Base-by-base conservation (phyloP, 2,113 vertebrate genomes). In the Psittacus erithacus region DNA sequence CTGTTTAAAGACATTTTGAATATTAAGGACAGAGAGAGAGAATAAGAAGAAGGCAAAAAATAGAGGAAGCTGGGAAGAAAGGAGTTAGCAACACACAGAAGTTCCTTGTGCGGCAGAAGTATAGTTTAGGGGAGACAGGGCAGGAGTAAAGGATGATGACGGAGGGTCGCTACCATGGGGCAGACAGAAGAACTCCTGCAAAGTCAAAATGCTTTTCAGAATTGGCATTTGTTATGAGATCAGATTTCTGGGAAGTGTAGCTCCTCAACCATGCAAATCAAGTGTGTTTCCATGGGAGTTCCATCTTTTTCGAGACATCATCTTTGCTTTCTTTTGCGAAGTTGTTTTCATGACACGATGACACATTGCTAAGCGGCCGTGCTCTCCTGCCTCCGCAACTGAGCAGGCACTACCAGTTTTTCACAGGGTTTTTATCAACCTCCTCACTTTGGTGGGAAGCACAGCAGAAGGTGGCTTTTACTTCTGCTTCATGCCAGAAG, bases 401-500 rank as follows among this genome's bases (percentile, higher is more conserved):
- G 7, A 73, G 74, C 43, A 68, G 39, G 17, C 17, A 11, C 4
- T 6, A 6, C 17, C 13, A 31, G 33, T 35, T 67, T 82, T 80
- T 88, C 44, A 18, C 1, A 1, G 17, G 18, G 16, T 47, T 94
- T 92, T 55, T 82, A 39, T 57, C 84, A 63, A 9, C 52, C 13
- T 79, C 86, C 47, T 84, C 31, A 33, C 31, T 22, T 29, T 31
- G 49, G 69, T 67, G 70, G 68, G 89, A 84, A 57, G 31, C 44
- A 35, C 18, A 73, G 49, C 75, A 91, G 49, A 87, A 86, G 79
- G 33, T 0, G 0, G 35, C 79, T 96, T 93, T 94, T 93, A 95
- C 95, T 97, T 97, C 95, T 94, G 76, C 88, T 96, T 95, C 82
- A 10, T 44, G 33, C 47, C 82, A 62, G 2, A 94, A 96, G 94